Base-by-base conservation (phyloP, 2,888 invertebrate species). In the Pheosia tremula region DNA sequence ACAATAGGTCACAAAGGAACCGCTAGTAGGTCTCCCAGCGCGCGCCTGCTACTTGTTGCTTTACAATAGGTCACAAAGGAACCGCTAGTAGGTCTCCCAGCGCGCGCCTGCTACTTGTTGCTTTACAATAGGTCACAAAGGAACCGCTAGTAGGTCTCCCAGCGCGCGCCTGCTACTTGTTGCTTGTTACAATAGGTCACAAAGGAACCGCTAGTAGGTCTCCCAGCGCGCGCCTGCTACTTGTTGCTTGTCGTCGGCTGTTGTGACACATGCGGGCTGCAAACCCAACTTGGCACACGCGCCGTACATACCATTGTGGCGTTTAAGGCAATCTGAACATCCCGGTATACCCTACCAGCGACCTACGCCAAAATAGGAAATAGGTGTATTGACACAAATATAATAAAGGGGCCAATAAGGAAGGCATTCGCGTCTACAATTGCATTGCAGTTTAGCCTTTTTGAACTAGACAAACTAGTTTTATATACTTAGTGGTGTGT, bases 351-450 rank as follows among this genome's bases (percentile, higher is more conserved):
- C 36, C 38, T 38, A 10, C 6, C 59, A 47, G 62, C 54, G 54
- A 68, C 58, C 50, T 24, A 50, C 52, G 43, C 8, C 60, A 59
- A 56, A 37, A 59, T 68, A 36, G 41, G n/a, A 56, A 37, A 59
- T 68, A 36, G 41, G n/a, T 53, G 52, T 58, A 56, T 57, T 68
- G 58, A 59, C 58, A 65, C 65, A n/a, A 57, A 68, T 59, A 58
- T 36, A 58, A 24, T 24, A 24, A 24, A 64, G 50, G 56, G 53
- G 39, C 52, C 59, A 39, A 69, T 66, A 57, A 60, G 58, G 50
- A 38, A 60, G 60, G 66, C 53, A 13, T 60, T 62, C 58, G 11
- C 38, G 38, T n/a, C 54, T 38, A 52, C 13, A 11, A 53, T 63
- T 6, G 4, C 11, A n/a, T 4, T 47, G 5, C 11, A 10, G 10